Evolutionary conservation across 2,888 invertebrate species (phyloP).

Genomic region (Adineta ricciae): DNA sequence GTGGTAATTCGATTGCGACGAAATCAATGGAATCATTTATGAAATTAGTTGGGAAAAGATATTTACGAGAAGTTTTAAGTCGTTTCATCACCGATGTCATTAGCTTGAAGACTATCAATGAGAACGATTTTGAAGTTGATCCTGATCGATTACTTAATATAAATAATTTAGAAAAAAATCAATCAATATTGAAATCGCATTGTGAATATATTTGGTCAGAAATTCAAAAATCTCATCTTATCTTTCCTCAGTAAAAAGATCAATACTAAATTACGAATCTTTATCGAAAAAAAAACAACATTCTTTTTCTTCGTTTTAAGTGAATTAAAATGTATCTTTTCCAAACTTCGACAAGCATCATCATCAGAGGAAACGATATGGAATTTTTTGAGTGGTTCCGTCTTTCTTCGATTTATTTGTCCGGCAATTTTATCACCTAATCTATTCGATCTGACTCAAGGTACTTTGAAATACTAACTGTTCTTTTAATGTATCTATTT

Average conservation of each 20-base stretch:
- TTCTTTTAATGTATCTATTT: too few species aligned
- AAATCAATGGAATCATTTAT: slow-evolving; percentile 92
- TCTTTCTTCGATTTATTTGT: slow-evolving; percentile 83
- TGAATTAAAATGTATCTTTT: not conserved
- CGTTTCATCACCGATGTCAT: slow-evolving; percentile 58
- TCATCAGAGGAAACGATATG: not conserved
- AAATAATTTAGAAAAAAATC: slow-evolving; percentile 63
- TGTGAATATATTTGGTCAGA: not conserved
- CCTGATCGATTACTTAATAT: slow-evolving; percentile 66
- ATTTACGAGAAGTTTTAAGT: slow-evolving; percentile 74
- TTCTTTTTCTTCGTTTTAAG: not conserved
- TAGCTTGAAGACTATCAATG: slow-evolving; percentile 48
- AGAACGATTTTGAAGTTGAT: slow-evolving; percentile 54
- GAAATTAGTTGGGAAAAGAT: slow-evolving; percentile 79
- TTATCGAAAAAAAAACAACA: too few species aligned
- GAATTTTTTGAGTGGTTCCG: slow-evolving; percentile 72
- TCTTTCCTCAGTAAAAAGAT: not conserved
- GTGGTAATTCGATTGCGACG: slow-evolving; percentile 86
- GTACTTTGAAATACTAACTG: too few species aligned
- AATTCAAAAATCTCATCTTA: not conserved
- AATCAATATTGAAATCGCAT: slow-evolving; percentile 44
- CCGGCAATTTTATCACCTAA: slow-evolving; percentile 86
- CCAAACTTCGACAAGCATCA: not conserved
- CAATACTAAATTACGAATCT: too few species aligned
- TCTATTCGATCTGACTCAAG: slow-evolving; percentile 75